Percentiles rank a stretch among this genome's conserved stretches.
These are phyloP conservation scores for Calephelis virginiensis DNA, from an alignment of 1,140 invertebrate species.

Conservation along the genomic window DNA sequence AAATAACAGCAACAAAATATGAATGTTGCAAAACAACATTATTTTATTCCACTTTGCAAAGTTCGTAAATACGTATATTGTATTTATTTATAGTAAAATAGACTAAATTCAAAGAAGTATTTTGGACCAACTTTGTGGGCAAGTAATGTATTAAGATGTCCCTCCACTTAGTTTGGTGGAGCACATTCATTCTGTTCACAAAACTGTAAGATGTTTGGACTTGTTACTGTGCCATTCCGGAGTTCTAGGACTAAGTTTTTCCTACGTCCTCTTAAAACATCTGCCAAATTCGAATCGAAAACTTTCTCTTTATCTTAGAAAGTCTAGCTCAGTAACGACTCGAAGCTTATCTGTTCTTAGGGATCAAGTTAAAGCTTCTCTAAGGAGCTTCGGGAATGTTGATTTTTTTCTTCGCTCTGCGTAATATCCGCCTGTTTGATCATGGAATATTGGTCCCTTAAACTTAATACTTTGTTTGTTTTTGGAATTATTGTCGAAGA, in stretches of 20 bases:
- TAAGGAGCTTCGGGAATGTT: conserved; percentile 18
- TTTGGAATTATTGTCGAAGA: not conserved
- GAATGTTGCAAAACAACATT: no score
- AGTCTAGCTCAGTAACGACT: conserved; percentile 54
- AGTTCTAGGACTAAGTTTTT: conserved; percentile 38
- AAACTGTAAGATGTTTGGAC: conserved; percentile 13
- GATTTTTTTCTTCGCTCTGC: conserved; percentile 8
- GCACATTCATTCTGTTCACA: conserved; percentile 1
- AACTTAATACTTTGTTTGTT: conserved; percentile 6
- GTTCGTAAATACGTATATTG: no score
- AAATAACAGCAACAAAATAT: no score
- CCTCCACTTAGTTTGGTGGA: not conserved
- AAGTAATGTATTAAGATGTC: conserved; percentile 8
- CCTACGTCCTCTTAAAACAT: conserved; percentile 52
- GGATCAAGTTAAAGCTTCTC: conserved; percentile 36
- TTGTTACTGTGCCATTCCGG: conserved; percentile 34
- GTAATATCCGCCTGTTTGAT: conserved; percentile 30
- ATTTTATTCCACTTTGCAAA: no score
- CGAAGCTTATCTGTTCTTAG: conserved; percentile 42
- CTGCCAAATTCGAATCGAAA: conserved; percentile 64
- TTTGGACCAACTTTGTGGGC: not conserved
- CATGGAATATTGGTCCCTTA: conserved; percentile 3
- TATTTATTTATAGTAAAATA: not conserved
- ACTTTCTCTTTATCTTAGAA: conserved; percentile 60
- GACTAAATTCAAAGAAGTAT: no score